A percentile compares a stretch with the other conserved stretches of the same genome.
These are phyloP conservation scores for Serripes groenlandicus DNA, from an alignment of 2,888 invertebrate genomes.

Conservation along the genomic window DNA sequence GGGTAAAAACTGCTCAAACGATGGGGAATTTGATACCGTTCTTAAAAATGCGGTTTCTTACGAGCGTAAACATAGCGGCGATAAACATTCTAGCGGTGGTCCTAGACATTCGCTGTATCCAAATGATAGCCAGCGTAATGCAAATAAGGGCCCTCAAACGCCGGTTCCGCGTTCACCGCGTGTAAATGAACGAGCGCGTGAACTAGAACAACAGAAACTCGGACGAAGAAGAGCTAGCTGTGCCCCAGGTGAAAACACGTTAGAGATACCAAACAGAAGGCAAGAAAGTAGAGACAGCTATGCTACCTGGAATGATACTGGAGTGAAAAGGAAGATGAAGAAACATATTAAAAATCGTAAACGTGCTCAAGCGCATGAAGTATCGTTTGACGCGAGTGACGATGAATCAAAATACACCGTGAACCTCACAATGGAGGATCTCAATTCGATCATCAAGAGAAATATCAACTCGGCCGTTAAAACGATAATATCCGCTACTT, in stretches of 20 bases:
- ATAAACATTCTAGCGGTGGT: neutral
- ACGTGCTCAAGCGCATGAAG: slow-evolving; percentile 23
- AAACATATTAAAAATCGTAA: slow-evolving; percentile 32
- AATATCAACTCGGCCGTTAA: slow-evolving; percentile 59
- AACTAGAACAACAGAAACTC: neutral
- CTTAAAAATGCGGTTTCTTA: slow-evolving; percentile 30
- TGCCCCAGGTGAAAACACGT: neutral
- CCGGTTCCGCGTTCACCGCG: slow-evolving; percentile 1
- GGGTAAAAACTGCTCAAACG: slow-evolving; percentile 17
- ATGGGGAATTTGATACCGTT: slow-evolving; percentile 35
- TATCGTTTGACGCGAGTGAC: slow-evolving; percentile 44
- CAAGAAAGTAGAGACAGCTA: neutral
- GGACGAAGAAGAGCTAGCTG: slow-evolving; percentile 34
- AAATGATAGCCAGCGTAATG: neutral
- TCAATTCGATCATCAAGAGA: slow-evolving; percentile 57
- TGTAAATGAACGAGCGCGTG: slow-evolving; percentile 10
- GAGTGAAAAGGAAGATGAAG: slow-evolving; percentile 22
- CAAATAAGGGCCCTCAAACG: neutral
- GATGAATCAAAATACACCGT: slow-evolving; percentile 45
- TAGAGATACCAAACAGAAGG: neutral
- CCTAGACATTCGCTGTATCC: neutral
- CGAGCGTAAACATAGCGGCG: slow-evolving; percentile 5
- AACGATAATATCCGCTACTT: slow-evolving; percentile 42
- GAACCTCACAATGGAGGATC: slow-evolving; percentile 61
- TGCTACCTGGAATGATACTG: slow-evolving; percentile 16